These are phyloP conservation scores for Aramus guarauna DNA, from an alignment of 2,113 vertebrate species.

Conservation along the genomic window DNA sequence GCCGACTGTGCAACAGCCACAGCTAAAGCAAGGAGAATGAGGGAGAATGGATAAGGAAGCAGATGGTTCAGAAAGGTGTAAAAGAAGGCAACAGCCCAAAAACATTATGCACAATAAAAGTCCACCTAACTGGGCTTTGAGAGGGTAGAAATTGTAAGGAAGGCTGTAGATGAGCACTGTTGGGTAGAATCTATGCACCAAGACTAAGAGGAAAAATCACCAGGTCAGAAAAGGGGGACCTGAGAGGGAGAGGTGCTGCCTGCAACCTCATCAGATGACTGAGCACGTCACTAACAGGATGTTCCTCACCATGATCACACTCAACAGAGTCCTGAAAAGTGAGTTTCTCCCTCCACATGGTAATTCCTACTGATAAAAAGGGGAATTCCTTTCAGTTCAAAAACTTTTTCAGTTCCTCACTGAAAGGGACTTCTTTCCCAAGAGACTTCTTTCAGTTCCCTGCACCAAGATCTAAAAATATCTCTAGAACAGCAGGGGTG, in stretches of 20 bases:
- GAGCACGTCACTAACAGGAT: background rate
- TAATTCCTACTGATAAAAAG: background rate
- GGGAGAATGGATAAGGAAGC: background rate
- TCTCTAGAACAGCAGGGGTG: background rate
- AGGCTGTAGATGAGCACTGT: background rate
- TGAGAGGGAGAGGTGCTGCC: background rate
- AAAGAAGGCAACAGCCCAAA: background rate
- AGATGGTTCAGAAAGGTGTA: background rate
- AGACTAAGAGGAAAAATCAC: background rate
- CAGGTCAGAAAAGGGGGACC: background rate
- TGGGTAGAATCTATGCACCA: background rate
- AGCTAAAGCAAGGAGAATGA: background rate
- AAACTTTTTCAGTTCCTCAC: background rate
- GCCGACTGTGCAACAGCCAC: background rate
- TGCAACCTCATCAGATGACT: background rate
- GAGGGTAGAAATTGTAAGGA: background rate
- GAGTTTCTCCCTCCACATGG: accelerated
- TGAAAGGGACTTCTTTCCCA: background rate
- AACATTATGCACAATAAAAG: background rate
- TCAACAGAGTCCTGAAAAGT: background rate
- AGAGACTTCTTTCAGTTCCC: background rate
- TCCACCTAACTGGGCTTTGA: background rate
- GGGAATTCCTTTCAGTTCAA: background rate
- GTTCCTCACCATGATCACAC: background rate
- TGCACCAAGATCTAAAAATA: background rate